phyloP scores from a whole-genome alignment of 2,797 vertebrate species.

The Melanogrammus aeglefinus region DNA sequence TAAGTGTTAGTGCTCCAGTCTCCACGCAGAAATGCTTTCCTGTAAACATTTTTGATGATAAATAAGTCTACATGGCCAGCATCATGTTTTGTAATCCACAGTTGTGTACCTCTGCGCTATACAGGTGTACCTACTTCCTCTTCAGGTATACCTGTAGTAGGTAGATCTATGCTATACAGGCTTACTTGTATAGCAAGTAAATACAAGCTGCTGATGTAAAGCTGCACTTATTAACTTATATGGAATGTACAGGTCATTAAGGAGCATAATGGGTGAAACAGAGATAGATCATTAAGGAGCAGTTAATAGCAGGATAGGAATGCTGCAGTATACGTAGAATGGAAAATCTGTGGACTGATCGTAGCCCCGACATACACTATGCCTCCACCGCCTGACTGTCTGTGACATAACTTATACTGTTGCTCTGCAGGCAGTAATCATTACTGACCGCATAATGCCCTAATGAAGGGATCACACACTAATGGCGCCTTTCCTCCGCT shows the following conservation, averaged over 20 bases:
- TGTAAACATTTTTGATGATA: neutral
- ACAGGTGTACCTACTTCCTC: neutral
- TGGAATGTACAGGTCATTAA: neutral
- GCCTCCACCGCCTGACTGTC: neutral
- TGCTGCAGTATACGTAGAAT: neutral
- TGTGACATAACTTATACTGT: neutral
- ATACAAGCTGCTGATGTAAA: neutral
- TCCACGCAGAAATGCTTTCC: too few species aligned
- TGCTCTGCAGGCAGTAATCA: neutral
- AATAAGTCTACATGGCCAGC: neutral
- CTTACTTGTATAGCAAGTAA: neutral
- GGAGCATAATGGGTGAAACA: neutral
- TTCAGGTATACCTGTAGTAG: neutral
- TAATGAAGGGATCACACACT: neutral
- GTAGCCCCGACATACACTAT: neutral
- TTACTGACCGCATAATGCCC: neutral
- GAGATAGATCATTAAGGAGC: neutral
- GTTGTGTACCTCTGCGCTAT: neutral
- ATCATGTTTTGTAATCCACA: neutral
- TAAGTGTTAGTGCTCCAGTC: too few species aligned
- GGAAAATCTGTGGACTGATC: too few species aligned
- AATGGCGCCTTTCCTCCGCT: constrained; percentile 1
- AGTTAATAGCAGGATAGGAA: neutral
- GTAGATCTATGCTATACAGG: neutral
- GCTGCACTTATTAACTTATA: neutral